Conservation (phyloP, 2,113 vertebrate species). For the Ardeotis arabs region DNA sequence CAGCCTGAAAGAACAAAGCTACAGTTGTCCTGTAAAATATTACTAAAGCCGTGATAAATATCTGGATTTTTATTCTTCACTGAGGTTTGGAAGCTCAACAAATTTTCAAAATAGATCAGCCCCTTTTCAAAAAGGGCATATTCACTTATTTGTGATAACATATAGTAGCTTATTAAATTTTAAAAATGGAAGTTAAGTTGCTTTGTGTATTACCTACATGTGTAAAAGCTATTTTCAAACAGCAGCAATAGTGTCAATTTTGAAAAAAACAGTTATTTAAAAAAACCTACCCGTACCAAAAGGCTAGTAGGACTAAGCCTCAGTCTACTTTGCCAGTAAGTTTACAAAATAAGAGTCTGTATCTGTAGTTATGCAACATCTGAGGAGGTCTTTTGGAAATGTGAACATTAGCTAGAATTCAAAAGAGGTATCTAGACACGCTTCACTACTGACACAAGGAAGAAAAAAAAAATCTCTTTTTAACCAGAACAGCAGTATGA, state of each 20-base stretch:
- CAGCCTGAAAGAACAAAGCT: neutral
- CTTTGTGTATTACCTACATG: neutral
- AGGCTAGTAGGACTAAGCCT: neutral
- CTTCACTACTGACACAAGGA: neutral
- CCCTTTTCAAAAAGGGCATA: neutral
- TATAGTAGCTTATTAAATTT: neutral
- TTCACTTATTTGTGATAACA: neutral
- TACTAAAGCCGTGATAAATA: neutral
- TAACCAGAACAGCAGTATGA: neutral
- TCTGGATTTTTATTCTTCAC: neutral
- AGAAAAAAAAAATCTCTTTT: neutral
- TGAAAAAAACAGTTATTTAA: neutral
- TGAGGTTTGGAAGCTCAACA: neutral
- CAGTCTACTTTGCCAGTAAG: neutral
- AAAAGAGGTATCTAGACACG: neutral
- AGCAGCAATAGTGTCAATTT: neutral
- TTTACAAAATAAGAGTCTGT: neutral
- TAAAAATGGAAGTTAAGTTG: neutral
- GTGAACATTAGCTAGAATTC: neutral
- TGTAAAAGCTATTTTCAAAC: slow-evolving; percentile 4
- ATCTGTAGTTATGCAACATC: neutral
- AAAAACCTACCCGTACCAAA: neutral
- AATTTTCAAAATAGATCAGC: neutral
- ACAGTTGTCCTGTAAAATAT: neutral
- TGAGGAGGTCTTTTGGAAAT: neutral